Percentiles rank a stretch among this genome's conserved stretches.
Evolutionary conservation across 2,888 invertebrate species (phyloP).

Genomic region (Xiphydria camelus): DNA sequence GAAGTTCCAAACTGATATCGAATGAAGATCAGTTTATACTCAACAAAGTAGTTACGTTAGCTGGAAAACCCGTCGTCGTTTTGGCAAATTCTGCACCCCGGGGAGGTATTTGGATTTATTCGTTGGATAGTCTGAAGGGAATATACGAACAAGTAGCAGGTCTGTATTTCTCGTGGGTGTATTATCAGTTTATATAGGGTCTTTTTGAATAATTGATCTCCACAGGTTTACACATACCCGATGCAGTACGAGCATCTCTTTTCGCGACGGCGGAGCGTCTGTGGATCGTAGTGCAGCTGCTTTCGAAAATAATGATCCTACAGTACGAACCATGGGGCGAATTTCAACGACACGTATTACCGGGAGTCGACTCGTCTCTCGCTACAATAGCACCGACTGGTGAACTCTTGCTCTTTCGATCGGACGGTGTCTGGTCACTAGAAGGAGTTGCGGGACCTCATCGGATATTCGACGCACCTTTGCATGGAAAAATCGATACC

Average conservation of each 20-base stretch:
- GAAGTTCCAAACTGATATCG: slow-evolving; percentile 3
- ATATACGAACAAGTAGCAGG: slow-evolving; percentile 3
- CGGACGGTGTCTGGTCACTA: slow-evolving; percentile 45
- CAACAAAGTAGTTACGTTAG: not conserved
- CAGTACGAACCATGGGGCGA: slow-evolving; percentile 32
- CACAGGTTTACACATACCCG: slow-evolving; percentile 22
- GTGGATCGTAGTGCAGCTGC: slow-evolving; percentile 37
- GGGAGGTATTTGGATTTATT: not conserved
- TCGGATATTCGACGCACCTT: slow-evolving; percentile 21
- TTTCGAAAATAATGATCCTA: slow-evolving; percentile 32
- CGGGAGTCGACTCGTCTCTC: slow-evolving; percentile 21
- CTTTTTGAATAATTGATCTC: not conserved
- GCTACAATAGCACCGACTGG: slow-evolving; percentile 23
- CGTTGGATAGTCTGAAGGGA: no score
- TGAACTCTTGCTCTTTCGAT: slow-evolving; percentile 37
- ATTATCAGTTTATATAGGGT: no score
- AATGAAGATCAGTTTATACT: not conserved
- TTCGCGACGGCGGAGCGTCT: slow-evolving; percentile 21
- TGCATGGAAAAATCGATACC: slow-evolving; percentile 26
- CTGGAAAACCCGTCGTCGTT: not conserved
- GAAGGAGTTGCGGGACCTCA: slow-evolving; percentile 36
- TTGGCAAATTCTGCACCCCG: not conserved
- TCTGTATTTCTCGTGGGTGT: no score
- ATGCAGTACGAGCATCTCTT: slow-evolving; percentile 25
- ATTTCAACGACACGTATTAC: slow-evolving; percentile 29